Evolutionary conservation across 2,797 vertebrate genomes (phyloP), one percentile per base, ranked within the genome.

Genomic region (Hypotaenidia okinawae): DNA sequence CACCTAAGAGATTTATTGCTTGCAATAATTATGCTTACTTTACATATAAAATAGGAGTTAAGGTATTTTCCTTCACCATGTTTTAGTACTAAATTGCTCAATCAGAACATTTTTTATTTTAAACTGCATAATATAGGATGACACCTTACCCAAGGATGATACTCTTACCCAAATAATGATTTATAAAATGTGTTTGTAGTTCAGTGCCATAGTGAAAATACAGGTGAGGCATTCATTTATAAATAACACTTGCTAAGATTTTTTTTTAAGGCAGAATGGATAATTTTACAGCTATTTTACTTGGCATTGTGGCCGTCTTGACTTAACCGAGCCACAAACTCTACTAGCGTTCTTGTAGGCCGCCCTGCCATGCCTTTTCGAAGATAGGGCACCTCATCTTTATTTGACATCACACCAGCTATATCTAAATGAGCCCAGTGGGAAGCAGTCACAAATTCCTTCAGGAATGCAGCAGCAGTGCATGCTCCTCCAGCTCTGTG

Each of bases 351-450:
- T 58, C 99, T 98, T 0, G 99, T 99, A 10, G 99, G 99, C 69
- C 99, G 98, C 59, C 99, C 99, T 3, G 99, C 98, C 99, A 99
- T 99, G 95, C 99, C 99, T 90, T 99, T 99, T 13, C 98, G 97
- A 63, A 99, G 98, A 85, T 99, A 99, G 0, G 99, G 98, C 78
- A 99, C 93, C 95, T 99, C 99, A 14, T 99, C 99, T 94, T 99
- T 99, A 96, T 99, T 99, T 3, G 97, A 97, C 99, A 99, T 99
- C 95, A 99, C 99, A 13, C 99, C 99, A 11, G 99, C 99, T 18
- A 99, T 99, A 96, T 99, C 99, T 86, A 99, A 97, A 88, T 99
- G 99, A 37, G 99, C 99, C 99, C 99, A 99, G 58, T 99, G 99
- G 57, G 98, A 88, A 19, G 97, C 97, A 2, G 98, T 99, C 93